Base-by-base conservation (phyloP, 2,888 invertebrate species). In the Apamea sordens region DNA sequence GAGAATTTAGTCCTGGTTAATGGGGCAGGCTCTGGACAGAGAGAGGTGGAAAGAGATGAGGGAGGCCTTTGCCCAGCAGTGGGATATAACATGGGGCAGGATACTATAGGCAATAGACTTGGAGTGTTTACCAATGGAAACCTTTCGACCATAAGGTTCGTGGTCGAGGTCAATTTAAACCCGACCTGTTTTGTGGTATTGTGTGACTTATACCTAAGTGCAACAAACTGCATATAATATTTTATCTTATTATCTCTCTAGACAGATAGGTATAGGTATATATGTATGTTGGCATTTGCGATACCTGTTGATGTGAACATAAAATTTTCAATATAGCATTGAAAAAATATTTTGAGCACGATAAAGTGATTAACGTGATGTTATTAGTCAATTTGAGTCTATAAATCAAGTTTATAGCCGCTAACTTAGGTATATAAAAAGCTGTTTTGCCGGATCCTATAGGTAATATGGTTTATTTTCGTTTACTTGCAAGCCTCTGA, bases 101-200 rank as follows among this genome's bases (percentile, higher is more conserved):
- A 69, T 70, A 64, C 32, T 44, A 15, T 18, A 32, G 1, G 3
- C 24, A 11, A 65, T 28, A 41, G n/a, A 64, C 50, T 73, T 7
- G 28, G 2, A 21, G 24, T 56, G 28, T 2, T 73, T 36, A 28
- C 36, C 11, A 3, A 63, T 15, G 11, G 28, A n/a, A 64, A 44
- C 44, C 44, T 44, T 44, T 41, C 53, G 3, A 21, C 18, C 5
- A 21, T 2, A 8, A 53, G 6, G 36, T 73, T 44, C 15, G n/a
- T 28, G 64, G n/a, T 70, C 72, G 80, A 85, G 74, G 53, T 50
- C 36, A 61, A 84, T 36, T 67, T 1, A n/a, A 65, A 65, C 8
- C 24, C 41, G 7, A 69, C 36, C 28, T 7, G 64, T 73, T 72
- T 80, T n/a, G 7, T 3, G 21, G 18, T 68, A 24, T 65, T 61